These are phyloP conservation scores for Epinephelus fuscoguttatus DNA, from an alignment of 2,113 vertebrate genomes.

Conservation along the genomic window DNA sequence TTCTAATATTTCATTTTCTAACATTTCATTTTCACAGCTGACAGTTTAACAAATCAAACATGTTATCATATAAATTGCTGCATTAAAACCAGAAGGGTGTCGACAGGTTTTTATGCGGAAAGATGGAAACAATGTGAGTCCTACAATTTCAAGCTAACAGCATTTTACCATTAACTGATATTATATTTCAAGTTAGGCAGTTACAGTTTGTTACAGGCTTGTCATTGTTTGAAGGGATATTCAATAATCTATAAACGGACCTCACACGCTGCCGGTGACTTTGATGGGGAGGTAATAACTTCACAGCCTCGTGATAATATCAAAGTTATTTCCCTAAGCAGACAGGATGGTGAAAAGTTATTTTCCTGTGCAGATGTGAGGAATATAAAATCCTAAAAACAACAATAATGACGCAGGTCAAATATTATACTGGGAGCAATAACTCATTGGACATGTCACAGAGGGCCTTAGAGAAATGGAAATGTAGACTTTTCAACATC, in stretches of 20 bases:
- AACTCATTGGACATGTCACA: not conserved
- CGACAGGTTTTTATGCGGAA: not conserved
- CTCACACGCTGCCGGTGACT: not conserved
- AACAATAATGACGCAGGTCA: not conserved
- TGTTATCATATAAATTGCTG: not conserved
- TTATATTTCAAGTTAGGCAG: not conserved
- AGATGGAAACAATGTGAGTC: not conserved
- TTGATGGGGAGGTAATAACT: slow-evolving; percentile 14
- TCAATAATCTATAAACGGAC: not conserved
- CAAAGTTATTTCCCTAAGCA: slow-evolving; percentile 7
- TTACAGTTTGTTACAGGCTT: not conserved
- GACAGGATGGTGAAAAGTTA: not conserved
- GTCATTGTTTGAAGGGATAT: not conserved
- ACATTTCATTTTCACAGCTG: not conserved
- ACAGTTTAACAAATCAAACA: slow-evolving; percentile 1
- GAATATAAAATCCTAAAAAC: not conserved
- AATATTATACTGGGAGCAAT: not conserved
- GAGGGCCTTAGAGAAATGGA: slow-evolving; percentile 3
- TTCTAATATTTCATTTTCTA: not conserved
- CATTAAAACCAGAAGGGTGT: slow-evolving; percentile 5
- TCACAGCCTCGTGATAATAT: too few species aligned
- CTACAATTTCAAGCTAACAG: not conserved
- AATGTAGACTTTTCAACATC: slow-evolving; percentile 5
- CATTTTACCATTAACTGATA: not conserved
- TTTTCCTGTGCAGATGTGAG: not conserved